phyloP scores from a whole-genome alignment of 2,888 invertebrate genomes.

The Eupithecia exiguata region DNA sequence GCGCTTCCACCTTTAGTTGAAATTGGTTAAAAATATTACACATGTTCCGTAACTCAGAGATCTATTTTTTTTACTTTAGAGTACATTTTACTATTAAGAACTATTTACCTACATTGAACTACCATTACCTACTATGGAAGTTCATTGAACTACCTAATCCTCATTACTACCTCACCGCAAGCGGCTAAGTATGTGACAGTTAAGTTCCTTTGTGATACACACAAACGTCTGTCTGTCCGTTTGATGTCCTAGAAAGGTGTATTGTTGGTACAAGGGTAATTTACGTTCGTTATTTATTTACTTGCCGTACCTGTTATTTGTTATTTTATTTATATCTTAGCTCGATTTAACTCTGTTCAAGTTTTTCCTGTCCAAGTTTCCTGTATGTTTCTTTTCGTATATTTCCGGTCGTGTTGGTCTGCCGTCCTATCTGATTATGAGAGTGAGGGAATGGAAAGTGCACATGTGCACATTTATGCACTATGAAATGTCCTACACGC shows the following conservation, averaged over 20 bases:
- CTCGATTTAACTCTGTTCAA: background rate
- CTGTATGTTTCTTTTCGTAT: too few species aligned
- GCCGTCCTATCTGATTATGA: too few species aligned
- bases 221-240: constrained; percentile 53
- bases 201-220: constrained; percentile 58
- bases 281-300: background rate
- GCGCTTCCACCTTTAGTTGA: too few species aligned
- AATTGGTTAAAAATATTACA: too few species aligned
- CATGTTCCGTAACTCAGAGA: too few species aligned
- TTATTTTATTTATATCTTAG: background rate
- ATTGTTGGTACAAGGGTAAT: background rate
- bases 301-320: background rate
- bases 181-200: constrained; percentile 59
- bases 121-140: constrained; percentile 3
- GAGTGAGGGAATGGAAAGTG: too few species aligned
- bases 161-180: constrained; percentile 49
- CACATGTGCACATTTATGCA: too few species aligned
- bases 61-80: background rate
- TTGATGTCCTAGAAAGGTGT: constrained; percentile 38
- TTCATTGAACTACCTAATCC: constrained; percentile 31
- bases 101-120: background rate
- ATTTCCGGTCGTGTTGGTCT: too few species aligned
- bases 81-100: background rate
- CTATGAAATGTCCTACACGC: too few species aligned
- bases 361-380: background rate